Evolutionary conservation across 2,113 vertebrate genomes (phyloP), one percentile per base, ranked within the genome.

Genomic region (Ictalurus punctatus): DNA sequence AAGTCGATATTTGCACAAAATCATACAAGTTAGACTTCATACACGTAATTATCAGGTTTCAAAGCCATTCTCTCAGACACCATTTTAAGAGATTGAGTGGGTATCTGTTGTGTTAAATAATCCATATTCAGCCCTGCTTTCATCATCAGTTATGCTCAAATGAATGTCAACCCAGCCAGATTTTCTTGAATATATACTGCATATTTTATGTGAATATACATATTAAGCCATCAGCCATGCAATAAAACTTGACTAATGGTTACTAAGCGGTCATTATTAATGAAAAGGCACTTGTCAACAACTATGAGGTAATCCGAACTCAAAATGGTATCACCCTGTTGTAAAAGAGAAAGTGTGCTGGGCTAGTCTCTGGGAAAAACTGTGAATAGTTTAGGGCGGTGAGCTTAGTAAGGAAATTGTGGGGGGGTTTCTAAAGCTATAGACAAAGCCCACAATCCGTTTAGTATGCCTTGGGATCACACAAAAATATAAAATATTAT

Each of bases 291-390:
- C 40, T 90, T 89, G 91, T 93, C 89, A 86, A 90, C 89, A 91
- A 89, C 86, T 74, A 91, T 93, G 91, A 92, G 85, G 85, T 92
- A 86, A 92, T 92, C 79, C n/a, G n/a, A 84, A 86, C 80, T 82
- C n/a, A 88, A 82, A 91, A 90, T 88, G 65, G 73, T 56, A 93
- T 91, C 89, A 91, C 87, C 65, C 44, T 83, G 83, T 85, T 78
- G 56, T 90, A 90, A 92, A 92, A 87, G 30, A 58, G 21, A 91
- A 83, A 71, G 48, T 71, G 19, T 76, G 88, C 58, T 89, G 56
- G 56, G 25, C 40, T 16, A 44, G 63, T 54, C 71, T 84, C 87
- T 88, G 58, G 69, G 78, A 59, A 87, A 67, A 78, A 25, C 6
- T 1, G 19, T 87, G 27, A 79, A 7, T 37, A 84, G 34, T 65